phyloP scores from a whole-genome alignment of 2,113 vertebrate species.

The zebrafish (Danio rerio) region GRCz12tu NC_133178.1:24345501-24346000 shows the following conservation, averaged over 20 bases:
- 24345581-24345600: slow-evolving; percentile 1
- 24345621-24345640: slow-evolving; percentile 36
- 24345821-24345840: not conserved
- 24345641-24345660: slow-evolving; percentile 60
- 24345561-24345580: not conserved
- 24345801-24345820: not conserved
- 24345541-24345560: slow-evolving; percentile 74
- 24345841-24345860: not conserved
- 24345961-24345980: not conserved
- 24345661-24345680: slow-evolving; percentile 85
- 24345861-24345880: not conserved
- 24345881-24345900: not conserved
- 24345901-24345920: not conserved
- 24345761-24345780: slow-evolving; percentile 88
- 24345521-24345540: slow-evolving; percentile 88
- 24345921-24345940: not conserved
- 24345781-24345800: slow-evolving; percentile 87
- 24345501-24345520: slow-evolving; percentile 88
- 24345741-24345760: slow-evolving; percentile 86
- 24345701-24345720: slow-evolving; percentile 84
- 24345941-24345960: not conserved
- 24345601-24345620: not conserved
- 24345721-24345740: slow-evolving; percentile 85
- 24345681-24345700: slow-evolving; percentile 89
- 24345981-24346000: not conserved